Evolutionary conservation across 2,113 vertebrate genomes (phyloP), one percentile per base, ranked within the genome.

Genomic region (Tychaedon coryphoeus): DNA sequence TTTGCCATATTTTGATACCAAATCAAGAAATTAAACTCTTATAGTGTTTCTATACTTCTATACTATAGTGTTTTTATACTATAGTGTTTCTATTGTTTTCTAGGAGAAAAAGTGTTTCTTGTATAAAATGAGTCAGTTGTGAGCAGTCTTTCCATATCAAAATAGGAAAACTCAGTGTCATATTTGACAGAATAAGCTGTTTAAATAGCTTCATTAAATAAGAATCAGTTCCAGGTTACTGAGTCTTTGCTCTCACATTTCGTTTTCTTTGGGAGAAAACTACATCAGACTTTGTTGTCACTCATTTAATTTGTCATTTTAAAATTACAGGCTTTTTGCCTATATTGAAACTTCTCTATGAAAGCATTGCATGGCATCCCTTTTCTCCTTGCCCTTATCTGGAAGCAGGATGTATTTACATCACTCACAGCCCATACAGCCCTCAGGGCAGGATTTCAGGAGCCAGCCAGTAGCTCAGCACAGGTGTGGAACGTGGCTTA

Each of bases 131-230:
- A 69, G 56, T 23, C 25, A 34, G 36, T 45, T 76, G 34, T 76
- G 45, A 72, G 36, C 8, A 54, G 29, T 38, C 29, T 87, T 92
- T 93, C 50, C 12, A 6, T 50, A 83, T 65, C 50, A 92, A 91
- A 93, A 88, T 61, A 72, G 8, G 31, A 91, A 93, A 91, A 77
- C 31, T 83, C 62, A 45, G 16, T 66, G 47, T 19, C 43, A 88
- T 34, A 36, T 92, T 90, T 31, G 26, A 77, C 33, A 91, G 70
- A 71, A 34, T 13, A 86, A 67, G 50, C 10, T 83, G 29, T 88
- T 95, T 93, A 50, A 95, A 89, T 45, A 89, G 29, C 84, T 82
- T 82, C 31, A 58, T 87, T 94, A 83, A 82, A 88, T 76, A 94
- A 76, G 22, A 69, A 58, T 76, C 54, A 10, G 15, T 70, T 94